These are phyloP conservation scores for Ferrisia virgata DNA, from an alignment of 2,888 invertebrate genomes.

Conservation along the genomic window DNA sequence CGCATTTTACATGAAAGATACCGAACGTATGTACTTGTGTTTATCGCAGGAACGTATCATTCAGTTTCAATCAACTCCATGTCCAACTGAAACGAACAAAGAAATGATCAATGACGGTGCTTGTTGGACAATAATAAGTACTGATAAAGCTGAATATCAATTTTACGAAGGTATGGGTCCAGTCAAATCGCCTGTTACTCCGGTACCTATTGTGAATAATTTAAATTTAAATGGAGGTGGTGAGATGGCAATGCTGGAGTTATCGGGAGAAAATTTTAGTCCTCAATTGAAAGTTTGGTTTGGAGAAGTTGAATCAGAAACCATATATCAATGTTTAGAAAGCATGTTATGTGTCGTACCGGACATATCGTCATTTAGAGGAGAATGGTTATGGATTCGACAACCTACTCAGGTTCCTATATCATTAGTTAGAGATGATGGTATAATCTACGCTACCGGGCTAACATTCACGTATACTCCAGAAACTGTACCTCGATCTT, in stretches of 20 bases:
- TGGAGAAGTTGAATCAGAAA: constrained; percentile 97
- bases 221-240: constrained; percentile 94
- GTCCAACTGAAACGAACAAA: constrained; percentile 94
- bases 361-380: constrained; percentile 92
- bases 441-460: constrained; percentile 97
- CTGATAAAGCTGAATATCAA: constrained; percentile 98
- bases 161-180: constrained; percentile 99
- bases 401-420: constrained; percentile 88
- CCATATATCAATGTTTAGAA: constrained; percentile 92
- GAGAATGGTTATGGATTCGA: constrained; percentile 93
- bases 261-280: constrained; percentile 96
- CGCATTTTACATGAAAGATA: constrained; percentile 99
- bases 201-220: constrained; percentile 94
- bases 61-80: constrained; percentile 97
- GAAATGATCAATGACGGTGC: constrained; percentile 99
- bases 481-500: constrained; percentile 87
- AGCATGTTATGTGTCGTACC: constrained; percentile 96
- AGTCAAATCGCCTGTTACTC: constrained; percentile 89
- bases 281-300: constrained; percentile 92
- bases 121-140: constrained; percentile 99
- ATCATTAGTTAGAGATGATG: constrained; percentile 92
- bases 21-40: constrained; percentile 97
- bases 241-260: constrained; percentile 94
- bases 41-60: constrained; percentile 97
- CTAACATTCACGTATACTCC: constrained; percentile 99